Percentiles rank a stretch among this genome's conserved stretches.
These are phyloP conservation scores for Drosophila ohnishii DNA, from an alignment of 1,140 invertebrate genomes.

Conservation along the genomic window DNA sequence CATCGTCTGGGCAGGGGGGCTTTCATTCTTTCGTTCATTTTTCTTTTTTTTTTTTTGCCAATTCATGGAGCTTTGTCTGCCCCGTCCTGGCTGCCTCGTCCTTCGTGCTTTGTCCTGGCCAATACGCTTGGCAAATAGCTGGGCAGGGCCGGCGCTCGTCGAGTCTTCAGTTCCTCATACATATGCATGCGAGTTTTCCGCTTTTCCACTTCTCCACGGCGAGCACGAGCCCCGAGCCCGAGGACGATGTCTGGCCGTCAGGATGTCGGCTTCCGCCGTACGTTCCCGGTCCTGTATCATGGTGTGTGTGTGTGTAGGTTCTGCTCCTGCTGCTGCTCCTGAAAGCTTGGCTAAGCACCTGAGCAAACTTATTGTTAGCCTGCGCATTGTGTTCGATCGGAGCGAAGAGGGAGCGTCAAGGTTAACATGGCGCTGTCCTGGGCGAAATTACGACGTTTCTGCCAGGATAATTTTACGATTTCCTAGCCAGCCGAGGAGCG, in stretches of 20 bases:
- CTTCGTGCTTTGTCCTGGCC: constrained; percentile 54
- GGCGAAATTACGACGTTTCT: constrained; percentile 80
- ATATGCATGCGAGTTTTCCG: constrained; percentile 77
- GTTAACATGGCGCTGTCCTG: constrained; percentile 56
- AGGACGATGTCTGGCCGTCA: constrained; percentile 45
- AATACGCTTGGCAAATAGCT: constrained; percentile 80
- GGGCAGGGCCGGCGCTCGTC: constrained; percentile 48
- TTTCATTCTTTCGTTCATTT: constrained; percentile 30
- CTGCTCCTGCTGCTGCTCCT: constrained; percentile 29
- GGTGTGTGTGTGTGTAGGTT: constrained; percentile 2
- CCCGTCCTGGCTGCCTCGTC: constrained; percentile 13
- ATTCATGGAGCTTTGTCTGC: constrained; percentile 70
- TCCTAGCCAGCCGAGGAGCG: constrained; percentile 60
- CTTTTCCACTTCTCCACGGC: constrained; percentile 58
- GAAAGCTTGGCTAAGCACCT: constrained; percentile 80
- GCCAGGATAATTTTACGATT: constrained; percentile 83
- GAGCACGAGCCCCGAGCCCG: constrained; percentile 10
- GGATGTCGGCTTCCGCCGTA: constrained; percentile 63
- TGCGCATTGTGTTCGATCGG: constrained; percentile 73
- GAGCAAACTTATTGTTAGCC: constrained; percentile 80
- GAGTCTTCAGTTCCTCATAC: constrained; percentile 45
- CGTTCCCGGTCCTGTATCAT: constrained; percentile 22
- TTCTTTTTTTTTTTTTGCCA: constrained; percentile 57
- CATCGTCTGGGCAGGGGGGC: constrained; percentile 64
- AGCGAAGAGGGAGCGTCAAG: constrained; percentile 61